These are phyloP conservation scores for Pseudochirops corinnae DNA, from an alignment of 2,797 vertebrate genomes.

Conservation along the genomic window DNA sequence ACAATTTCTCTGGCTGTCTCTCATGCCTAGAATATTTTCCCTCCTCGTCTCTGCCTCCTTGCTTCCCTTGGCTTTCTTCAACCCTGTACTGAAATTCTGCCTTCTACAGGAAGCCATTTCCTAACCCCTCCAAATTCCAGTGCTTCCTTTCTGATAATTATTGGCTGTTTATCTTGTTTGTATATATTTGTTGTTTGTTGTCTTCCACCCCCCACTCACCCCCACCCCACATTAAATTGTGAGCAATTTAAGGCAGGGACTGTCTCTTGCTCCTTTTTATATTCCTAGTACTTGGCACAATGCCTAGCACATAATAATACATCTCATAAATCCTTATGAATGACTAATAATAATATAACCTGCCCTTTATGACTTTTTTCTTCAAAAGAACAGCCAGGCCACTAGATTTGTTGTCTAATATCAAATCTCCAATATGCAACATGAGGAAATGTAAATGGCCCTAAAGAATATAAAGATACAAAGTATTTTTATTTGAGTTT, in stretches of 20 bases:
- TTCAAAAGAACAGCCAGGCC: neutral
- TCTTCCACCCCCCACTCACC: neutral
- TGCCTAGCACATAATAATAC: neutral
- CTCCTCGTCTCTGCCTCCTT: neutral
- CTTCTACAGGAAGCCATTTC: neutral
- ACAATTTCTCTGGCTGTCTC: neutral
- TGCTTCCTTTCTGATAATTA: neutral
- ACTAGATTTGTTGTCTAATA: neutral
- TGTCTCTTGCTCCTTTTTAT: neutral
- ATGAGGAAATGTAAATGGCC: neutral
- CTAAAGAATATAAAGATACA: neutral
- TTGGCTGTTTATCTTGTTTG: neutral
- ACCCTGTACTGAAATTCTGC: neutral
- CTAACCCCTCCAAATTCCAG: neutral
- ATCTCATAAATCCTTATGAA: neutral
- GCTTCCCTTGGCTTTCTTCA: neutral
- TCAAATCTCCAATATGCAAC: neutral
- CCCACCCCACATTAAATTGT: neutral
- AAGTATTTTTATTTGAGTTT: neutral
- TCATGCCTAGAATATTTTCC: neutral
- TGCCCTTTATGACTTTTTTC: neutral
- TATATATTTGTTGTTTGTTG: neutral
- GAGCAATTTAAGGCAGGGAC: neutral
- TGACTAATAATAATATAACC: neutral
- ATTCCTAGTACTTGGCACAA: neutral